Conservation (phyloP, 2,888 invertebrate genomes). For the Caradrina kadenii region DNA sequence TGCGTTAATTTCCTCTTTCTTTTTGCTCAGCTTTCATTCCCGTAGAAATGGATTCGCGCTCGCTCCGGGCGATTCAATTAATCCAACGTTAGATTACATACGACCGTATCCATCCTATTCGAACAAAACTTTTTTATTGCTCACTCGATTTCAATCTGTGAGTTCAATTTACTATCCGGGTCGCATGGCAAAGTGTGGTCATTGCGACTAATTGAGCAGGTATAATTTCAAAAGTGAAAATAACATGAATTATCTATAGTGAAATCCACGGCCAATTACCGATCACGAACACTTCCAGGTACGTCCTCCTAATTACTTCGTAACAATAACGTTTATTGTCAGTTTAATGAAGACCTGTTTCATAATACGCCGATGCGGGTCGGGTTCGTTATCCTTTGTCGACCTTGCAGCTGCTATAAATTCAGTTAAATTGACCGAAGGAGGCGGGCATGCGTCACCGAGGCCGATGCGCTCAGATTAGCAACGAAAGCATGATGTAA, state of each 20-base stretch:
- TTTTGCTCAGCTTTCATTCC: conserved; percentile 65
- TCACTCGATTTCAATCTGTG: conserved; percentile 63
- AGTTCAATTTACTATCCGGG: conserved; percentile 72
- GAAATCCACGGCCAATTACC: conserved; percentile 37
- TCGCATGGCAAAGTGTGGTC: conserved; percentile 63
- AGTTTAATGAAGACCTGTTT: conserved; percentile 73
- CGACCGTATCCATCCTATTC: conserved; percentile 62
- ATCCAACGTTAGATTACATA: conserved; percentile 75
- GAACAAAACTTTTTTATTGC: conserved; percentile 70
- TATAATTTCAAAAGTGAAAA: conserved; percentile 55
- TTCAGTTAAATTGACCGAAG: conserved; percentile 86
- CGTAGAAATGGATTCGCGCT: conserved; percentile 69
- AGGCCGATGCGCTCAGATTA: conserved; percentile 83
- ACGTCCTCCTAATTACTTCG: conserved; percentile 45
- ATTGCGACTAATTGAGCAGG: conserved; percentile 69
- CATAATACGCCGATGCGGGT: conserved; percentile 72
- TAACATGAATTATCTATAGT: conserved; percentile 19
- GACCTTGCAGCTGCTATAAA: conserved; percentile 89
- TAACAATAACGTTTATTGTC: conserved; percentile 66
- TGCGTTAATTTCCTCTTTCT: conserved; percentile 63
- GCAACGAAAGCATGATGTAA: conserved; percentile 75
- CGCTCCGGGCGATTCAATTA: conserved; percentile 79
- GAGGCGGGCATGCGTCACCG: conserved; percentile 83
- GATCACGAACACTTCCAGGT: conserved; percentile 43
- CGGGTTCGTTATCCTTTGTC: conserved; percentile 86